Base-by-base conservation (phyloP, 2,888 invertebrate species). In the Amiota minor region DNA sequence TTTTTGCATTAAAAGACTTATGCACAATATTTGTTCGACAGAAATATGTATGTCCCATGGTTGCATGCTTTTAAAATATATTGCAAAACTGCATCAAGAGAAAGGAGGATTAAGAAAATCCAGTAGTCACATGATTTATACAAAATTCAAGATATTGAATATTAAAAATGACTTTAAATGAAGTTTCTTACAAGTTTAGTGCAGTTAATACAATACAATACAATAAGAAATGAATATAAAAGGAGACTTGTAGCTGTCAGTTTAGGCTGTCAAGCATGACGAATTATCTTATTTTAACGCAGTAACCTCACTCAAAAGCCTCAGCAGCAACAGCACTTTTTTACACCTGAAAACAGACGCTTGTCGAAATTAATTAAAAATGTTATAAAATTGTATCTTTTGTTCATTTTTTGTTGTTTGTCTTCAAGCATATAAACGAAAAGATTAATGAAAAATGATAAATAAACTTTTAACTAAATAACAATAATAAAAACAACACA, bases 401-500 rank as follows among this genome's bases (percentile, higher is more conserved):
- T 35, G 2, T 35, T 35, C 0, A 6, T 35, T 4, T 53, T n/a
- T 53, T n/a, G 12, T 53, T 53, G 6, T 53, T 53, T 53, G 53
- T 4, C 1, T 53, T n/a, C 59, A 18, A n/a, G 59, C 12, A 59
- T 2, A 16, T 59, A 62, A 11, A 14, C 46, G 50, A 46, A 50
- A 68, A 50, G 67, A 68, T 68, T 68, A 68, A 68, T 68, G 50
- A 68, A 68, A 46, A 53, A 18, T 68, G 67, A 68, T 68, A 68
- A 62, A 64, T n/a, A 47, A 16, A 47, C 14, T 10, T 14, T 12
- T 49, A 59, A 46, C 46, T 11, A 65, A 47, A 47, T 10, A 64
- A 45, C 45, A 45, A 45, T n/a, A 35, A n/a, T 45, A 46, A 47
- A 16, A 65, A 46, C 1, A 61, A 23, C 1, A 61, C 9, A 46